These are phyloP conservation scores for Pimpla rufipes DNA, from an alignment of 2,888 invertebrate species.

Conservation along the genomic window DNA sequence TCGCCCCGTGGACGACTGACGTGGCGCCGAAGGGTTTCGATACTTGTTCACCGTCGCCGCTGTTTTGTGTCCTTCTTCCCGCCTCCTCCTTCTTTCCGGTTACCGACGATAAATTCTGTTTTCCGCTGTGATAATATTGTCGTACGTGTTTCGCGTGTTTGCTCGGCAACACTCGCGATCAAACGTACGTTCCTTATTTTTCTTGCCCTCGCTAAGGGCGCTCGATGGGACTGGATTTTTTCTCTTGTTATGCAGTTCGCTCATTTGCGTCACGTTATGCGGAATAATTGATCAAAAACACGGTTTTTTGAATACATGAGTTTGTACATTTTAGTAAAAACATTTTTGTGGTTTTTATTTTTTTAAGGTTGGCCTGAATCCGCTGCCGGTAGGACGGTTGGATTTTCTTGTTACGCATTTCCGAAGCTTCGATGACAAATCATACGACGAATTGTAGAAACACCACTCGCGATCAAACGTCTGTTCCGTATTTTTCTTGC, in stretches of 20 bases:
- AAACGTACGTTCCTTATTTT: neutral
- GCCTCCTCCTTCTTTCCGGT: neutral
- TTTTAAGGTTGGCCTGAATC: too few relatives aligned
- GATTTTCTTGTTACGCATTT: too few relatives aligned
- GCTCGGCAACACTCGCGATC: neutral
- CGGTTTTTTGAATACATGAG: too few relatives aligned
- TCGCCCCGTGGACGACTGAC: too few relatives aligned
- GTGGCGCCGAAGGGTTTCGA: conserved; percentile 13
- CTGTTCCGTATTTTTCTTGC: neutral
- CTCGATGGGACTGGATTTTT: neutral
- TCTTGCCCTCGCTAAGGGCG: neutral
- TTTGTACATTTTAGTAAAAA: too few relatives aligned
- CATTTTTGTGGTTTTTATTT: too few relatives aligned
- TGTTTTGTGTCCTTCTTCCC: conserved; percentile 1
- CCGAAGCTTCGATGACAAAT: too few relatives aligned
- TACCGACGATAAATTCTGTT: neutral
- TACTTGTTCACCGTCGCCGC: neutral
- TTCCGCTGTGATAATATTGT: conserved; percentile 16
- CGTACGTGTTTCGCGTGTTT: conserved; percentile 15
- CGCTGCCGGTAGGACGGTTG: too few relatives aligned
- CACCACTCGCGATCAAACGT: conserved; percentile 1
- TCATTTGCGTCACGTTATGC: neutral
- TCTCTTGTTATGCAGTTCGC: too few relatives aligned
- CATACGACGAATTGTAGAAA: too few relatives aligned
- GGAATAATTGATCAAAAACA: conserved; percentile 28